These are phyloP conservation scores for Meda fulgida DNA, from an alignment of 2,797 vertebrate species.

Conservation along the genomic window DNA sequence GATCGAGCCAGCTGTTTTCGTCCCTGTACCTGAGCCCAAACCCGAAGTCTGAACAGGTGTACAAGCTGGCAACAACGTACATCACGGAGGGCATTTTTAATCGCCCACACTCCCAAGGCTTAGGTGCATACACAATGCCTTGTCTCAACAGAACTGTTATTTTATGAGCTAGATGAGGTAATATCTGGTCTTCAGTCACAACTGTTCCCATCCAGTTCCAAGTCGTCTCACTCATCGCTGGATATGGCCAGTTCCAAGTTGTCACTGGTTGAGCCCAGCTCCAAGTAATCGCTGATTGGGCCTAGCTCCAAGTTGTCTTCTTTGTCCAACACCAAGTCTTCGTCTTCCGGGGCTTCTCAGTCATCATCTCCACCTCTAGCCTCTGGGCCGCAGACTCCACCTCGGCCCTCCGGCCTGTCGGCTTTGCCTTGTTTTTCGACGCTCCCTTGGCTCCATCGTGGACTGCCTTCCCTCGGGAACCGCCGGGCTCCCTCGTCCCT, in stretches of 20 bases:
- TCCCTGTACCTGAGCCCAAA: neutral
- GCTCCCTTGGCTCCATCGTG: no score
- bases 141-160: neutral
- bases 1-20: neutral
- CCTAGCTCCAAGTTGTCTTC: no score
- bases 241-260: no score
- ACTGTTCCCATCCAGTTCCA: neutral
- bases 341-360: no score
- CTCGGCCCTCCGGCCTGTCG: no score
- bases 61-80: neutral
- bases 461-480: no score
- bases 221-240: neutral
- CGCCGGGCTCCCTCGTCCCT: no score
- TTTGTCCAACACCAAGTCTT: no score
- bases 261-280: no score
- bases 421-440: neutral
- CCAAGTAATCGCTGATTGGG: no score
- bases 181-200: neutral
- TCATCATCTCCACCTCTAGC: no score
- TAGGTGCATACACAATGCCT: neutral
- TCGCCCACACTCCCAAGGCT: neutral
- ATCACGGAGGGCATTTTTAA: neutral
- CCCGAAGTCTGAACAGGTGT: neutral
- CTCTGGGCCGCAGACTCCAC: no score
- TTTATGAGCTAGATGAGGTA: neutral